phyloP scores from a whole-genome alignment of 2,888 invertebrate genomes.

The Lithophane ornitopus region DNA sequence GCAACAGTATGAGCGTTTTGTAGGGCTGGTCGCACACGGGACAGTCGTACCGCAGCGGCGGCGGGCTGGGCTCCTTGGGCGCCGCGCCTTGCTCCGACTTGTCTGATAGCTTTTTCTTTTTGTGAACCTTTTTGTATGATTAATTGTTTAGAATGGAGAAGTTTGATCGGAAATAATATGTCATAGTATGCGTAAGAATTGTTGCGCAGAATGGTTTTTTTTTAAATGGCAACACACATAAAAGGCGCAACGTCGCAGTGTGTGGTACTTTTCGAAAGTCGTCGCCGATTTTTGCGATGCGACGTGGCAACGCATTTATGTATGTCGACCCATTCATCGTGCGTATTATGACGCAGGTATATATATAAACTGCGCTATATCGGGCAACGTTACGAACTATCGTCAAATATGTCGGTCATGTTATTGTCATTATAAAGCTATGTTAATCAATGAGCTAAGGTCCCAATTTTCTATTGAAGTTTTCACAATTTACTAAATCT shows the following conservation, averaged over 20 bases:
- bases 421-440: too few relatives aligned
- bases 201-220: background rate
- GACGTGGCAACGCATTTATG: too few relatives aligned
- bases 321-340: too few relatives aligned
- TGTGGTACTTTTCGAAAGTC: too few relatives aligned
- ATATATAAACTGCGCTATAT: too few relatives aligned
- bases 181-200: background rate
- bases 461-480: too few relatives aligned
- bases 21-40: conserved; percentile 90
- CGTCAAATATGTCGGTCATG: too few relatives aligned
- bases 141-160: conserved; percentile 28
- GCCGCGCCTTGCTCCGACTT: conserved; percentile 39
- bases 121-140: conserved; percentile 71
- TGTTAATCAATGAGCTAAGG: too few relatives aligned
- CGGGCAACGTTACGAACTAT: too few relatives aligned
- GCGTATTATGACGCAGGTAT: too few relatives aligned
- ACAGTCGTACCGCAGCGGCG: conserved; percentile 87
- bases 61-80: conserved; percentile 77
- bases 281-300: too few relatives aligned
- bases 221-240: background rate
- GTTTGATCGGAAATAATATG: background rate
- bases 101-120: conserved; percentile 79
- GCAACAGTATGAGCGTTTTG: conserved; percentile 86
- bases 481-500: too few relatives aligned
- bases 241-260: background rate